A percentile compares a stretch with the other conserved stretches of the same genome.
phyloP scores from a whole-genome alignment of 2,797 vertebrate species.

The Picus viridis region DNA sequence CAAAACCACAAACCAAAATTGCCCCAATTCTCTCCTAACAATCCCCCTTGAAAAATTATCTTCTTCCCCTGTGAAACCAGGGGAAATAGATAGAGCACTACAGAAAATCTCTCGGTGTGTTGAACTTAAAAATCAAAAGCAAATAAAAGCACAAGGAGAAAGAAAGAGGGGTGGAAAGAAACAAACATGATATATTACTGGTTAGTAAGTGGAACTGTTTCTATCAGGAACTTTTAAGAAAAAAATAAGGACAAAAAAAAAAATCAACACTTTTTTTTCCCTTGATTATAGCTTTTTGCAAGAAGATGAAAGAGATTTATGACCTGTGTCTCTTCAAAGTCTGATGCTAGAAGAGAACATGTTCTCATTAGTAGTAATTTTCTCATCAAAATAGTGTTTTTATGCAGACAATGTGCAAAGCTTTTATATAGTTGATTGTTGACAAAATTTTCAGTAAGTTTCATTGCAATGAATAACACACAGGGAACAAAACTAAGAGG shows the following conservation, averaged over 20 bases:
- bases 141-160: slow-evolving; percentile 48
- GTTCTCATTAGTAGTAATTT: slow-evolving; percentile 83
- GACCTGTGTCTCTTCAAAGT: slow-evolving; percentile 77
- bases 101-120: slow-evolving; percentile 32
- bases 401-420: slow-evolving; percentile 73
- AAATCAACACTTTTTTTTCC: slow-evolving; percentile 54
- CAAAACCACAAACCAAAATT: background rate
- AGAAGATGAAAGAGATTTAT: slow-evolving; percentile 82
- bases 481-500: background rate
- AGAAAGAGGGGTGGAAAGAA: background rate
- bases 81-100: background rate
- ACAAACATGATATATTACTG: slow-evolving; percentile 72
- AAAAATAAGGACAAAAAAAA: background rate
- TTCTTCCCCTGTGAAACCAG: background rate
- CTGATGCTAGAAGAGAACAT: slow-evolving; percentile 73
- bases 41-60: background rate
- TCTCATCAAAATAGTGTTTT: slow-evolving; percentile 76
- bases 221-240: slow-evolving; percentile 62
- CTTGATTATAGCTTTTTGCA: slow-evolving; percentile 68
- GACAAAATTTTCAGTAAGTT: slow-evolving; percentile 69
- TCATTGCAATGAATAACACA: background rate
- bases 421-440: slow-evolving; percentile 69
- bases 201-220: slow-evolving; percentile 77
- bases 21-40: background rate
- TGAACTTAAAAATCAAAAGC: slow-evolving; percentile 27